Conservation (phyloP, 2,888 invertebrate genomes). For the Himalopsyche anomala region DNA sequence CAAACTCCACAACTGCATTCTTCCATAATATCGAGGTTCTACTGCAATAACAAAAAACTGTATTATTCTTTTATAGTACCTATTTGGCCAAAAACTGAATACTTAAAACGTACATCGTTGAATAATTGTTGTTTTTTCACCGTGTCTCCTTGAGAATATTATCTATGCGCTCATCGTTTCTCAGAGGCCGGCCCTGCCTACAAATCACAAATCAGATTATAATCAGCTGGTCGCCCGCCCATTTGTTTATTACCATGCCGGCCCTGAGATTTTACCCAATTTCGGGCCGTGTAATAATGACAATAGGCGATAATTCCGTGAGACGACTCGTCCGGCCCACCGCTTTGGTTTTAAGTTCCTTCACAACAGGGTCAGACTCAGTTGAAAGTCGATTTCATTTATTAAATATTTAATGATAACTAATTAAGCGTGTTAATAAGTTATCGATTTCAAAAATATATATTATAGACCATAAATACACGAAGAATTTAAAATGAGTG, state of each 20-base stretch:
- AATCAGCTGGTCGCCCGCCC: conserved; percentile 29
- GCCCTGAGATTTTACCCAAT: conserved; percentile 43
- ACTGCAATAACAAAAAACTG: too few species aligned
- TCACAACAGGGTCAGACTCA: not conserved
- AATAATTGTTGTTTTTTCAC: not conserved
- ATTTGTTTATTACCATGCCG: conserved; percentile 37
- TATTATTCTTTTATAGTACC: too few species aligned
- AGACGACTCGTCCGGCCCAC: conserved; percentile 34
- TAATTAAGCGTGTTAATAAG: too few species aligned
- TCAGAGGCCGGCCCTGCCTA: conserved; percentile 32
- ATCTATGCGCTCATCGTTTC: conserved; percentile 38
- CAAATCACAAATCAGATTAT: conserved; percentile 41
- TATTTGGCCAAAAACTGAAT: too few species aligned
- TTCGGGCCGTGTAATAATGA: conserved; percentile 42
- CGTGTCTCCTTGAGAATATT: not conserved
- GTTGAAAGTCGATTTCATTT: not conserved
- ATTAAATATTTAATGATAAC: too few species aligned
- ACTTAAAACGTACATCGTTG: not conserved
- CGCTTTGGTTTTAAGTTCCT: not conserved
- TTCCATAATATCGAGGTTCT: too few species aligned
- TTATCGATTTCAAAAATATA: too few species aligned
- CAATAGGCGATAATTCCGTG: conserved; percentile 39
- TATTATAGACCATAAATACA: too few species aligned
- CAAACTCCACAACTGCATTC: too few species aligned
- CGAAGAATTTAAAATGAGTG: too few species aligned